Conservation (phyloP, 2,797 vertebrate genomes). For the Rhincodon typus region DNA sequence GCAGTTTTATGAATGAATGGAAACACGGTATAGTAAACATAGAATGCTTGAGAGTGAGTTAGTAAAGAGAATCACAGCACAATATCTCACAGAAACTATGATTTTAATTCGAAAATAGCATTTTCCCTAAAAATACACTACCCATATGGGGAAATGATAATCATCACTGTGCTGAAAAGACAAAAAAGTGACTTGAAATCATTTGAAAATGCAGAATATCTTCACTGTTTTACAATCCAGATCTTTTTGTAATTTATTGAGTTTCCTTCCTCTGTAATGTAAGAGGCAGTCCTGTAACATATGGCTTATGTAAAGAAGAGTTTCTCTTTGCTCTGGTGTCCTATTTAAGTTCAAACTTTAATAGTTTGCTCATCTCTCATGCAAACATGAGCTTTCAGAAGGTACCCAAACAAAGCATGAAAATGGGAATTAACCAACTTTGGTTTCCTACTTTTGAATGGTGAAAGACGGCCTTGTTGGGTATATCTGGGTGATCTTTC, state of each 20-base stretch:
- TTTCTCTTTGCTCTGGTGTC: neutral
- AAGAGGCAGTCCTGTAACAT: neutral
- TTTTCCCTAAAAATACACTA: neutral
- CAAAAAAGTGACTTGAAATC: neutral
- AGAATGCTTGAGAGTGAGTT: too few species aligned
- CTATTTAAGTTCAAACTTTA: neutral
- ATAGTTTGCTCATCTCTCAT: neutral
- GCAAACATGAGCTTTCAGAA: neutral
- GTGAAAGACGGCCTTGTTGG: neutral
- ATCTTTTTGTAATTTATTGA: neutral
- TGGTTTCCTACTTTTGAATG: neutral
- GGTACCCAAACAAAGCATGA: neutral
- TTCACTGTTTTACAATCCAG: neutral
- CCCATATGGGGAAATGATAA: neutral
- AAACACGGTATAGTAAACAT: too few species aligned
- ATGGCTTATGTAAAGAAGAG: neutral
- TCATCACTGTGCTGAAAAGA: neutral
- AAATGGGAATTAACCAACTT: neutral
- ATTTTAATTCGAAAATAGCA: neutral
- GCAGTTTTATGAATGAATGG: too few species aligned
- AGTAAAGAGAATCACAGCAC: too few species aligned
- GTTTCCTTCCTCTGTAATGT: too few species aligned
- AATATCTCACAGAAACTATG: too few species aligned
- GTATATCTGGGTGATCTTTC: neutral
- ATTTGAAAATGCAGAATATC: neutral